Evolutionary conservation across 2,797 vertebrate species (phyloP).

Genomic region (Hypotaenidia okinawae): DNA sequence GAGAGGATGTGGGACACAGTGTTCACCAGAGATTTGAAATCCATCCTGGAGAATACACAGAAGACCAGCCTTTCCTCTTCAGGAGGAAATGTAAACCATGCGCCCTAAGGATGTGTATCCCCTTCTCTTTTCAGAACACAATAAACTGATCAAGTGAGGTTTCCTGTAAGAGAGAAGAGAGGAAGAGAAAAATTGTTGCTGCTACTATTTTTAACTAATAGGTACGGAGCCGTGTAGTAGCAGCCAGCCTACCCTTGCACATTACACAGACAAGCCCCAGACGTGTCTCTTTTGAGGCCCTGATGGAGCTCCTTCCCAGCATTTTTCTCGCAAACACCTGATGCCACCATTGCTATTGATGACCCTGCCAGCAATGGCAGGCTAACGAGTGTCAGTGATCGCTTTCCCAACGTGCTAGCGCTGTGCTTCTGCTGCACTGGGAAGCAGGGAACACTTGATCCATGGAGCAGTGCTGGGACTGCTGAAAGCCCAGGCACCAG

Average conservation of each 20-base stretch:
- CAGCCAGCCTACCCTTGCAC: neutral
- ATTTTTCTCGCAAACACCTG: neutral
- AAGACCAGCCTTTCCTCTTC: neutral
- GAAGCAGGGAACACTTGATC: neutral
- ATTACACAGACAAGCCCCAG: neutral
- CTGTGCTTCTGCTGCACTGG: neutral
- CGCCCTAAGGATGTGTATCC: neutral
- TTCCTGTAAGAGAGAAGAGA: neutral
- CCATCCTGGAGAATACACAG: neutral
- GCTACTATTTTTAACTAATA: neutral
- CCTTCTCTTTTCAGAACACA: neutral
- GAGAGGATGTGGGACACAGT: neutral
- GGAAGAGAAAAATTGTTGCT: neutral
- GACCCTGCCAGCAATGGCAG: neutral
- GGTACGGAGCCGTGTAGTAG: neutral
- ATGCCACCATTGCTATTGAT: neutral
- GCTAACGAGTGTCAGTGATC: neutral
- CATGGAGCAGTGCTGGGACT: accelerated
- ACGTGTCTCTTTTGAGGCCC: neutral
- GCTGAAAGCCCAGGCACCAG: neutral
- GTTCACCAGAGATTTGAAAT: neutral
- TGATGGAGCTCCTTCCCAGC: neutral
- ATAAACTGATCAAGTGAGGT: neutral
- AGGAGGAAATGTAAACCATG: neutral
- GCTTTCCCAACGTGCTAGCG: neutral